These are phyloP conservation scores for Pedionomus torquatus DNA, from an alignment of 2,113 vertebrate genomes.

Conservation along the genomic window DNA sequence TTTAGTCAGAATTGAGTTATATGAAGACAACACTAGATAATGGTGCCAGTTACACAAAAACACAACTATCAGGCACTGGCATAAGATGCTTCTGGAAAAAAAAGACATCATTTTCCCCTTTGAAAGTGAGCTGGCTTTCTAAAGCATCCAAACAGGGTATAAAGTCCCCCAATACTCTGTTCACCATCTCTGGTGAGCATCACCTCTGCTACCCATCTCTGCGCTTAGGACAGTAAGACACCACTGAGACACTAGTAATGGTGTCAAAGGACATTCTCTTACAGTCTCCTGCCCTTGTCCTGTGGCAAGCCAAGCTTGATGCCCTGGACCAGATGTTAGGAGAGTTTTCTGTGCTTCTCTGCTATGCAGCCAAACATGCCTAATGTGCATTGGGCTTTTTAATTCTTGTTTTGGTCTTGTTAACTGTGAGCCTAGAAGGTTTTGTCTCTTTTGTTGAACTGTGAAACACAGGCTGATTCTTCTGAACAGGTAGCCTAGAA, in stretches of 20 bases:
- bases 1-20: neutral
- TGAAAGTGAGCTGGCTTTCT: neutral
- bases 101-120: neutral
- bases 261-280: neutral
- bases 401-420: neutral
- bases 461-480: neutral
- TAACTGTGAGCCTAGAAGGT: neutral
- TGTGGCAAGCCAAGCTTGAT: neutral
- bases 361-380: neutral
- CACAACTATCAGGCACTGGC: neutral
- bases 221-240: neutral
- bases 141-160: neutral
- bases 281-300: neutral
- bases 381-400: neutral
- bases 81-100: neutral
- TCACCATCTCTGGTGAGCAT: neutral
- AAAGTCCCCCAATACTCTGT: neutral
- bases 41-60: neutral
- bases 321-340: neutral
- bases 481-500: conserved; percentile 14
- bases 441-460: neutral
- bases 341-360: neutral
- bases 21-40: neutral
- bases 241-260: neutral
- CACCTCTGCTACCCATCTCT: neutral